Percentiles rank a stretch among this genome's conserved stretches.
phyloP scores from a whole-genome alignment of 2,888 invertebrate genomes.

The Leptinotarsa peninsularis region DNA sequence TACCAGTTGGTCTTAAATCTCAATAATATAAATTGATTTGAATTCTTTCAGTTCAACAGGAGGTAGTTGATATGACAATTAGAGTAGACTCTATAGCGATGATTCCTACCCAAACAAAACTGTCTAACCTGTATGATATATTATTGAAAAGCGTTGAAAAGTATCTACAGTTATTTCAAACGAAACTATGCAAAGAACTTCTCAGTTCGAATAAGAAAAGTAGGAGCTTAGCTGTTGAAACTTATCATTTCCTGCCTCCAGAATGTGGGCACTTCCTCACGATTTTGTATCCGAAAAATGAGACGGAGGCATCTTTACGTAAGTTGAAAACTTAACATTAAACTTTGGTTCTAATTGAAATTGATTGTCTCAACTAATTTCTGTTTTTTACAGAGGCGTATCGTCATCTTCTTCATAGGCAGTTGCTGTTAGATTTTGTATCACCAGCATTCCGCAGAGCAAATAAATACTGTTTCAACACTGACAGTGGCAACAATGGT shows the following conservation, averaged over 20 bases:
- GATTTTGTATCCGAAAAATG: constrained; percentile 76
- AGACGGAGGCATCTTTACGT: constrained; percentile 78
- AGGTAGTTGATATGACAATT: background rate
- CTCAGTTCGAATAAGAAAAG: background rate
- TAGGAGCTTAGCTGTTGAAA: constrained; percentile 67
- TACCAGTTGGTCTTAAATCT: no score
- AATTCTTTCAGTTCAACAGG: constrained; percentile 1
- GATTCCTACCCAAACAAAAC: constrained; percentile 9
- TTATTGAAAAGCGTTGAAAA: constrained; percentile 72
- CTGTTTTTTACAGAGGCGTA: constrained; percentile 68
- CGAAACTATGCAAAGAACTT: constrained; percentile 15
- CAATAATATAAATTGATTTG: background rate
- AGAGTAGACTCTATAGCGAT: constrained; percentile 6
- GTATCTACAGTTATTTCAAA: constrained; percentile 75
- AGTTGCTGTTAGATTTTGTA: constrained; percentile 75
- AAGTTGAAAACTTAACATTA: constrained; percentile 58
- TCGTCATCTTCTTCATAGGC: constrained; percentile 78
- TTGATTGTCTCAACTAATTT: background rate
- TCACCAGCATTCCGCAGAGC: constrained; percentile 82
- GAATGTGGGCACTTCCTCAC: constrained; percentile 83
- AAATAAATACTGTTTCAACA: constrained; percentile 73
- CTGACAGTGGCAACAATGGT: constrained; percentile 64
- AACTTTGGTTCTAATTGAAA: background rate
- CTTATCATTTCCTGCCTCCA: constrained; percentile 80
- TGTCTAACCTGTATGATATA: background rate